phyloP scores from a whole-genome alignment of 2,797 vertebrate species.

The Xenops minutus region DNA sequence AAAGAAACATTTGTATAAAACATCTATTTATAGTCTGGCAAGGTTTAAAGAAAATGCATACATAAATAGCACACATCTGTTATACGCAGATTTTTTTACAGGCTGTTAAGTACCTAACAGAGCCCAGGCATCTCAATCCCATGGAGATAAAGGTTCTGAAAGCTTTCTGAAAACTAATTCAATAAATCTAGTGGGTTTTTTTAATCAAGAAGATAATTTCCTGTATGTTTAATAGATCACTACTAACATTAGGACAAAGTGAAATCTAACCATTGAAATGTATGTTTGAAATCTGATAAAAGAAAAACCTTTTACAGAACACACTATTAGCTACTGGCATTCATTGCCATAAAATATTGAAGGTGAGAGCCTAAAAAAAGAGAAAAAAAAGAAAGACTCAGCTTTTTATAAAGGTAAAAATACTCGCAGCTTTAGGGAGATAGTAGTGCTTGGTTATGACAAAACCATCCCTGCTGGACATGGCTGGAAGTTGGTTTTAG shows the following conservation, averaged over 20 bases:
- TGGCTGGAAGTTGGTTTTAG: neutral
- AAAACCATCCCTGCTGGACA: neutral
- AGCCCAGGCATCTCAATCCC: neutral
- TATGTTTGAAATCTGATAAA: neutral
- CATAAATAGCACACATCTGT: slow-evolving; percentile 53
- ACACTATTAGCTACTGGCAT: neutral
- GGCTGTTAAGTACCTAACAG: neutral
- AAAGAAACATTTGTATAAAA: slow-evolving; percentile 52
- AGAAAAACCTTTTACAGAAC: neutral
- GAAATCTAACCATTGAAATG: neutral
- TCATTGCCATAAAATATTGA: neutral
- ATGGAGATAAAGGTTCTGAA: neutral
- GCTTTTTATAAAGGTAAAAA: neutral
- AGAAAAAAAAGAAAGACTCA: neutral
- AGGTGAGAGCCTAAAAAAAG: neutral
- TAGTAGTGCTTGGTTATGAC: neutral
- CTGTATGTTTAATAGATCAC: neutral
- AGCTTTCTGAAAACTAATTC: neutral
- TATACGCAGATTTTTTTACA: neutral
- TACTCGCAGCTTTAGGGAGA: neutral
- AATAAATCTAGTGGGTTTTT: neutral
- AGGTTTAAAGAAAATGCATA: slow-evolving; percentile 53
- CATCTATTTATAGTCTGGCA: slow-evolving; percentile 31
- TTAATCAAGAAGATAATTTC: neutral
- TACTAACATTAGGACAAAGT: neutral